These are phyloP conservation scores for Listronotus bonariensis DNA, from an alignment of 1,140 invertebrate genomes.

Conservation along the genomic window DNA sequence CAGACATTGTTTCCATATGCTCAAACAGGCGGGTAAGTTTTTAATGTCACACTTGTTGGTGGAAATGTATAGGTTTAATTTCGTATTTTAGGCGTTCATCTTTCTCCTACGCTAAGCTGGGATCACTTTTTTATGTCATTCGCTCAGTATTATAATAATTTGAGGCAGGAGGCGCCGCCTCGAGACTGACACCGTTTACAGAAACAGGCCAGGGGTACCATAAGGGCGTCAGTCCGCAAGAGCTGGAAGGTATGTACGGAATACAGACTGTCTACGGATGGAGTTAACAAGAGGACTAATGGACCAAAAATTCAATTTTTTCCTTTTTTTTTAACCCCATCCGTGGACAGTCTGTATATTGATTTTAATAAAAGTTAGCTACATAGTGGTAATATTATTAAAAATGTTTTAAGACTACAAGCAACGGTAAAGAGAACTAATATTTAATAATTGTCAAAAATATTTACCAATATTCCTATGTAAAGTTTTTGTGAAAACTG, in stretches of 20 bases:
- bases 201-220: slow-evolving; percentile 61
- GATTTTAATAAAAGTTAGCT: no score
- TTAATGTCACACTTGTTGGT: slow-evolving; percentile 30
- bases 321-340: no score
- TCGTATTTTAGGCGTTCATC: slow-evolving; percentile 61
- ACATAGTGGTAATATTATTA: no score
- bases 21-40: slow-evolving; percentile 71
- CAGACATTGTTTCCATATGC: slow-evolving; percentile 81
- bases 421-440: no score
- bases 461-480: no score
- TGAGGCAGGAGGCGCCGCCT: slow-evolving; percentile 70
- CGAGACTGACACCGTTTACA: slow-evolving; percentile 68
- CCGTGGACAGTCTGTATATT: no score
- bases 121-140: slow-evolving; percentile 89
- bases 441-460: no score
- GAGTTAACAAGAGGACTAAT: no score
- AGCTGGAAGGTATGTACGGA: slow-evolving; percentile 70
- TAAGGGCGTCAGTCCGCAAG: slow-evolving; percentile 77
- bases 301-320: no score
- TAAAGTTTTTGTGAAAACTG: no score
- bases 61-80: background rate
- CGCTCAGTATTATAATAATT: slow-evolving; percentile 71
- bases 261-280: no score
- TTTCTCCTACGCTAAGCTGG: slow-evolving; percentile 71
- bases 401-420: no score